Percentiles rank a stretch among this genome's conserved stretches.
Conservation (phyloP, 2,113 vertebrate genomes). For the Xenopus laevis region DNA sequence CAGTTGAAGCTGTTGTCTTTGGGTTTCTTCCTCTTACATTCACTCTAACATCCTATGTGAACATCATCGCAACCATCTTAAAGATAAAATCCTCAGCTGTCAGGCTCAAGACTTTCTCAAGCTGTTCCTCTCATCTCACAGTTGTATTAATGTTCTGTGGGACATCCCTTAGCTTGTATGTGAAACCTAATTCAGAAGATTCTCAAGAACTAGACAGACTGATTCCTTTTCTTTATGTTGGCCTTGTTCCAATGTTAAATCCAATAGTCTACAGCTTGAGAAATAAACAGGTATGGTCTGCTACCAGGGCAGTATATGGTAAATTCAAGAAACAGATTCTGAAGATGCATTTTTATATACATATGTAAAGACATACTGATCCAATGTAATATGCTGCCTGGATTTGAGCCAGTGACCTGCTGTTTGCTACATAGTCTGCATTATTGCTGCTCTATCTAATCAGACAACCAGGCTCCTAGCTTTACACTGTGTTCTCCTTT, state of each 20-base stretch:
- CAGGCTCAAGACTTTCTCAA: conserved; percentile 36
- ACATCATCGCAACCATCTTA: conserved; percentile 22
- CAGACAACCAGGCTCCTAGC: too few species aligned
- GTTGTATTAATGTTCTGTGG: background rate
- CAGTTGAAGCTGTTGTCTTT: conserved; percentile 3
- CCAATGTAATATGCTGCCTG: too few species aligned
- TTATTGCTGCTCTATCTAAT: too few species aligned
- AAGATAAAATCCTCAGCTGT: conserved; percentile 21
- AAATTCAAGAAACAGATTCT: too few species aligned
- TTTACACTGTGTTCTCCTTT: too few species aligned
- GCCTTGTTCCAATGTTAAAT: background rate
- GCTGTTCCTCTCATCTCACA: conserved; percentile 20
- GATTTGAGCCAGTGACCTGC: too few species aligned
- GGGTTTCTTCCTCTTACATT: conserved; percentile 32
- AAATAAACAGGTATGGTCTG: conserved; percentile 17
- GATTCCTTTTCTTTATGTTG: background rate
- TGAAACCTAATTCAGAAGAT: background rate
- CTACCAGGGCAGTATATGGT: too few species aligned
- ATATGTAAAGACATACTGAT: too few species aligned
- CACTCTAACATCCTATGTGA: conserved; percentile 23
- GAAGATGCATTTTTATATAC: too few species aligned
- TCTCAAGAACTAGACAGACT: background rate
- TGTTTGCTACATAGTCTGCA: too few species aligned
- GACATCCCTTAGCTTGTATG: background rate
- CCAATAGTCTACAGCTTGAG: conserved; percentile 5